Evolutionary conservation across 1,140 invertebrate genomes (phyloP), one percentile per base, ranked within the genome.

Genomic region (Atopsyche davidsoni): DNA sequence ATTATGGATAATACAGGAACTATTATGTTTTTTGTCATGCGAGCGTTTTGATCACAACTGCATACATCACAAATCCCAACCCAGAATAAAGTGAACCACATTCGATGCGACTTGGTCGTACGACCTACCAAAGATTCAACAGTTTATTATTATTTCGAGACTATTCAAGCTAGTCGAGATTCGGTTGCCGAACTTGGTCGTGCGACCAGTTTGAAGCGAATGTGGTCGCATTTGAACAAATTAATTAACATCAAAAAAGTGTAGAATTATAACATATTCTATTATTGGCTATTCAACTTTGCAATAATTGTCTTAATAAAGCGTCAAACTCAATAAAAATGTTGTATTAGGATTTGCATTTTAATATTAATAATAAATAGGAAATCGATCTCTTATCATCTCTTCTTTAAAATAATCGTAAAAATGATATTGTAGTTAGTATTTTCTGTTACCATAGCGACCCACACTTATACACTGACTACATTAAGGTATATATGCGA

Each of bases 381-480:
- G 46, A 49, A 41, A 41, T 18, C 28, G 46, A 41, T 31, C 18
- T 42, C 24, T 23, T 41, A 41, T 41, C 23, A 34, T 35, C 17
- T 41, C 24, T 31, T 31, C 19, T 38, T 49, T 10, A 49, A 41
- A 49, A 36, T 39, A 16, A 14, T 39, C 16, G 16, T 17, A 9
- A 39, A 42, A 42, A 25, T 22, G 22, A 42, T 42, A 42, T 23
- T 17, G 16, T 16, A 17, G 19, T 39, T n/a, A n/a, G n/a, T n/a
- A n/a, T n/a, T n/a, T n/a, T n/a, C n/a, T 31, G 36, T 19, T 34
- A 13, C 25, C 21, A 46, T 46, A 4, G 32, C 46, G 42, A 50
- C 35, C 18, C 46, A 48, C 51, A 57, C 44, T 55, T 53, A 58
- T 58, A 58, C 57, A 58, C 48, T 46, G 57, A 58, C 57, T 58